Evolutionary conservation across 2,888 invertebrate genomes (phyloP).

Genomic region (Lamproptera curius): DNA sequence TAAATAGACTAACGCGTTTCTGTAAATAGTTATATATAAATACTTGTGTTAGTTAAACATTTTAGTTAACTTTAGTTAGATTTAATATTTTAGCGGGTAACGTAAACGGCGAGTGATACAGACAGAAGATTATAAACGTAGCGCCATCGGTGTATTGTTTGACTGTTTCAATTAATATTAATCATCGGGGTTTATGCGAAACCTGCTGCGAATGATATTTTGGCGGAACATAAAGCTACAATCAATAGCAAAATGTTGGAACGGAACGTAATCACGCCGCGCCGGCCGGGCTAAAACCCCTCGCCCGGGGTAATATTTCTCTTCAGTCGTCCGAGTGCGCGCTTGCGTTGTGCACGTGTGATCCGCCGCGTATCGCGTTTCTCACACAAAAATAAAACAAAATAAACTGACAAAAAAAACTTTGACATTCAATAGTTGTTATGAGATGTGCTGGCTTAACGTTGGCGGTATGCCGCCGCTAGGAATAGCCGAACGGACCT

Average conservation of each 20-base stretch:
- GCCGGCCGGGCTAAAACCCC: conserved; percentile 63
- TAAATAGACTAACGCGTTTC: too few relatives aligned
- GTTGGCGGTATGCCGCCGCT: conserved; percentile 11
- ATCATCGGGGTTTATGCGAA: background rate
- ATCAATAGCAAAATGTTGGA: conserved; percentile 37
- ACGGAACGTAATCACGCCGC: conserved; percentile 50
- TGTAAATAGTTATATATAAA: too few relatives aligned
- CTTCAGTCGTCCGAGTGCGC: conserved; percentile 58
- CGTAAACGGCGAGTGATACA: background rate
- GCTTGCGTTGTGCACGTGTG: conserved; percentile 42
- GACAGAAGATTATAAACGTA: background rate
- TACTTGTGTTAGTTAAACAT: too few relatives aligned
- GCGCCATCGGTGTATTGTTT: background rate
- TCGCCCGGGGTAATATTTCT: conserved; percentile 59
- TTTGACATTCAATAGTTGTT: conserved; percentile 37
- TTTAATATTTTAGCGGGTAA: conserved; percentile 6
- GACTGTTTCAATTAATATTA: background rate
- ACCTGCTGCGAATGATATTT: conserved; percentile 10
- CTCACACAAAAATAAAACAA: conserved; percentile 45
- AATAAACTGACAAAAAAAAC: conserved; percentile 51
- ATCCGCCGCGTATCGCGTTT: conserved; percentile 25
- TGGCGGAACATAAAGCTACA: conserved; percentile 21
- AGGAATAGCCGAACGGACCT: conserved; percentile 31
- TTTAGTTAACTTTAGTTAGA: too few relatives aligned
- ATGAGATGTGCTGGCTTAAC: conserved; percentile 28